Percentiles rank a stretch among this genome's conserved stretches.
Evolutionary conservation across 2,888 invertebrate species (phyloP).

Genomic region (Synanthedon andrenaeformis): DNA sequence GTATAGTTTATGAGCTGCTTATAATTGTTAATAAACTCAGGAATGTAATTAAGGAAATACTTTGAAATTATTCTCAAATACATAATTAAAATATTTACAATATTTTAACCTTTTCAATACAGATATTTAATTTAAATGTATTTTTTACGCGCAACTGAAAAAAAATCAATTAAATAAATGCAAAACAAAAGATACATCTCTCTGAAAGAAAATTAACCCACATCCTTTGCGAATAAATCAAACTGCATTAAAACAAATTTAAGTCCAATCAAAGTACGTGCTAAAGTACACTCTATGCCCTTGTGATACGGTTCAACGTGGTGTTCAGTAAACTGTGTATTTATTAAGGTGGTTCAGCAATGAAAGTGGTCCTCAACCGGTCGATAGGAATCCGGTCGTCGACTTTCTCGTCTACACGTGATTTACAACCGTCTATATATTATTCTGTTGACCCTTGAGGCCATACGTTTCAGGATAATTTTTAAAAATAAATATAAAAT

Average conservation of each 20-base stretch:
- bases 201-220: not conserved
- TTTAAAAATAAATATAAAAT: not conserved
- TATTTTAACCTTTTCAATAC: too few relatives aligned
- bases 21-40: too few relatives aligned
- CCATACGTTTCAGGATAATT: not conserved
- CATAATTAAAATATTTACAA: too few relatives aligned
- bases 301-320: not conserved
- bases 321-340: not conserved
- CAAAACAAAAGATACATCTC: not conserved
- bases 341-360: not conserved
- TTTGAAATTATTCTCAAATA: too few relatives aligned
- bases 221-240: not conserved
- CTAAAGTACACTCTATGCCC: not conserved
- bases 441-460: not conserved
- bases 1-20: too few relatives aligned
- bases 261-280: not conserved
- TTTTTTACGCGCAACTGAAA: too few relatives aligned
- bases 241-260: not conserved
- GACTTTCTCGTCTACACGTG: slow-evolving; percentile 1
- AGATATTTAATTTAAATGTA: too few relatives aligned
- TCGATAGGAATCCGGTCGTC: not conserved
- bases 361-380: slow-evolving; percentile 1
- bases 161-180: not conserved
- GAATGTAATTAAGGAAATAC: too few relatives aligned
- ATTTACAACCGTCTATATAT: not conserved